These are phyloP conservation scores for Basileuterus tristriatus DNA, from an alignment of 2,797 vertebrate species.

Conservation along the genomic window DNA sequence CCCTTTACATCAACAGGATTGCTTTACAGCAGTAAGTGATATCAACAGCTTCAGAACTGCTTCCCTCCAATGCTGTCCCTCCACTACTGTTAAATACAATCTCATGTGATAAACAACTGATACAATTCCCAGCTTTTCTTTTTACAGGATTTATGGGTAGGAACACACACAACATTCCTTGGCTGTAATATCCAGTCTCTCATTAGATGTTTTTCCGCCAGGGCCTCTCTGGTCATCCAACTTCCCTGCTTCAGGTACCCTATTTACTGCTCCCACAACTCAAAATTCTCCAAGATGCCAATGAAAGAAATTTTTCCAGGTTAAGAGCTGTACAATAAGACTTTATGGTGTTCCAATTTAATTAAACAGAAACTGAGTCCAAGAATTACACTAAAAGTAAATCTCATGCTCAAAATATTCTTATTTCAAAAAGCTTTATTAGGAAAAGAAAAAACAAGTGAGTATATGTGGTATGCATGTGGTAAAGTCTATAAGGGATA, in stretches of 20 bases:
- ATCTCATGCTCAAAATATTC: background rate
- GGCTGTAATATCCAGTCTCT: rapidly evolving
- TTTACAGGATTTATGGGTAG: background rate
- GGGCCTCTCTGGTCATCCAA: background rate
- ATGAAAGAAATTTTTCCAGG: background rate
- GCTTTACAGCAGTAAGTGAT: background rate
- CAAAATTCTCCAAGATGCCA: background rate
- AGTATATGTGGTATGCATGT: background rate
- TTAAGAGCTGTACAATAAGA: background rate
- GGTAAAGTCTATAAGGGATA: slow-evolving; percentile 26
- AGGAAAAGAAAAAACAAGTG: background rate
- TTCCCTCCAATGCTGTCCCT: background rate
- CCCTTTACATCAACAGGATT: background rate
- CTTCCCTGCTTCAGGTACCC: background rate
- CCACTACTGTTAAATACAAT: background rate
- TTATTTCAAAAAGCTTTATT: background rate
- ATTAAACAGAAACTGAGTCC: background rate
- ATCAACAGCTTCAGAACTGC: background rate
- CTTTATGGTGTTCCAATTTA: background rate
- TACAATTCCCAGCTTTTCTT: background rate
- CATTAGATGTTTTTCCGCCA: background rate
- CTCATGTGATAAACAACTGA: rapidly evolving
- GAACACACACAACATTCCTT: background rate
- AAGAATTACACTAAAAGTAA: background rate
- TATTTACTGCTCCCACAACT: background rate